phyloP scores from a whole-genome alignment of 2,888 invertebrate genomes.

The Zhuqinia jingwanae region DNA sequence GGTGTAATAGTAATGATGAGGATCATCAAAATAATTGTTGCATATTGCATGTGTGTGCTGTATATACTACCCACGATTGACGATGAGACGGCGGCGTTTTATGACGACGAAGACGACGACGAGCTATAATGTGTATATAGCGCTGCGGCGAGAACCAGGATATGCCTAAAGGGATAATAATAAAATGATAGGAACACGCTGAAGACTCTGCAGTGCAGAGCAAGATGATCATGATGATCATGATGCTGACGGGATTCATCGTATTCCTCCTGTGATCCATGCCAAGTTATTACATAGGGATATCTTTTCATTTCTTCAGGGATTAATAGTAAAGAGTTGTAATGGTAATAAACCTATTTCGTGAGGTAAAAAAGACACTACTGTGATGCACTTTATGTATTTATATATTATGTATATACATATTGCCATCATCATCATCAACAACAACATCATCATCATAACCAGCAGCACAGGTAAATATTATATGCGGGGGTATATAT shows the following conservation, averaged over 20 bases:
- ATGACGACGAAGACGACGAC: neutral
- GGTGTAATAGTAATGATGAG: neutral
- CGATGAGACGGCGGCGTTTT: no score
- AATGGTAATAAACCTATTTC: slow-evolving; percentile 24
- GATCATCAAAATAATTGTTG: slow-evolving; percentile 31
- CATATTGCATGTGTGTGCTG: neutral
- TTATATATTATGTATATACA: neutral
- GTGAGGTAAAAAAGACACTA: slow-evolving; percentile 20
- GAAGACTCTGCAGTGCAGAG: neutral
- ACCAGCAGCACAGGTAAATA: slow-evolving; percentile 14
- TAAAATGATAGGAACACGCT: neutral
- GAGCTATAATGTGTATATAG: no score
- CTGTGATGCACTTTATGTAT: neutral
- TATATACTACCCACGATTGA: slow-evolving; percentile 35
- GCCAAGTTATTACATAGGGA: slow-evolving; percentile 9
- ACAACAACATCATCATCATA: neutral
- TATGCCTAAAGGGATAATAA: slow-evolving; percentile 50
- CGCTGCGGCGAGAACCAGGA: slow-evolving; percentile 37
- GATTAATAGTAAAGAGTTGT: neutral
- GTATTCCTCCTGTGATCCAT: slow-evolving; percentile 16
- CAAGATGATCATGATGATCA: neutral
- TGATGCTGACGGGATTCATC: slow-evolving; percentile 3
- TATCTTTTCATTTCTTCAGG: slow-evolving; percentile 10
- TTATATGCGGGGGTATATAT: slow-evolving; percentile 44
- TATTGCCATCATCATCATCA: no score